A percentile compares a stretch with the other conserved stretches of the same genome.
Conservation (phyloP, 1,140 invertebrate genomes). For the Aphidius gifuensis region DNA sequence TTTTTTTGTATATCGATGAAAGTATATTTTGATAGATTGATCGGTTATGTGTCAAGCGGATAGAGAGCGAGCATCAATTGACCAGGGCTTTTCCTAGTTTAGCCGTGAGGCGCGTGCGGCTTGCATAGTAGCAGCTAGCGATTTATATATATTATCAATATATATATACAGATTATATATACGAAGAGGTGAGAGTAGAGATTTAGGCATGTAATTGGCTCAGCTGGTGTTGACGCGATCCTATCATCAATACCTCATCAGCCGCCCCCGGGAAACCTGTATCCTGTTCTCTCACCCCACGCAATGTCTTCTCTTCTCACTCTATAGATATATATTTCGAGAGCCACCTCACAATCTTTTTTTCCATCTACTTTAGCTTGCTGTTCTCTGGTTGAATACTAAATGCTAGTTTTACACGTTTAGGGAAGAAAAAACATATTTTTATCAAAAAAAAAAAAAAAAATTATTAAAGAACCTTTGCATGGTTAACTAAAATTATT, state of each 20-base stretch:
- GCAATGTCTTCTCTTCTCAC: slow-evolving; percentile 16
- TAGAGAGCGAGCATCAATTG: neutral
- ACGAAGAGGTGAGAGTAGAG: slow-evolving; percentile 33
- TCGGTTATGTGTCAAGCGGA: neutral
- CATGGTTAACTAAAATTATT: neutral
- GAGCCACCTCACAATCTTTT: slow-evolving; percentile 7
- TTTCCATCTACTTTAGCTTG: slow-evolving; percentile 13
- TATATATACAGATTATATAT: slow-evolving; percentile 20
- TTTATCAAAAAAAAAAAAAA: neutral
- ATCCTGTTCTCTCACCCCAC: slow-evolving; percentile 35
- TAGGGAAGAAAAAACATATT: neutral
- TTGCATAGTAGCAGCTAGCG: neutral
- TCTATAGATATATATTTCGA: slow-evolving; percentile 11
- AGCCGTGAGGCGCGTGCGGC: slow-evolving; percentile 10
- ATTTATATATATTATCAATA: too few species aligned
- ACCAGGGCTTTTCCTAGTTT: neutral
- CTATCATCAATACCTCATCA: slow-evolving; percentile 58
- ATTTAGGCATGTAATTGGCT: slow-evolving; percentile 57
- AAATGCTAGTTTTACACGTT: slow-evolving; percentile 9
- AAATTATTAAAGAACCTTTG: neutral
- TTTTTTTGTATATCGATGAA: neutral
- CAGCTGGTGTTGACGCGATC: slow-evolving; percentile 58
- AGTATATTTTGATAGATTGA: too few species aligned
- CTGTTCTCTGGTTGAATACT: slow-evolving; percentile 13
- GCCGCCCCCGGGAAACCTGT: slow-evolving; percentile 52